These are phyloP conservation scores for Hyperoplus immaculatus DNA, from an alignment of 2,797 vertebrate species.

Conservation along the genomic window DNA sequence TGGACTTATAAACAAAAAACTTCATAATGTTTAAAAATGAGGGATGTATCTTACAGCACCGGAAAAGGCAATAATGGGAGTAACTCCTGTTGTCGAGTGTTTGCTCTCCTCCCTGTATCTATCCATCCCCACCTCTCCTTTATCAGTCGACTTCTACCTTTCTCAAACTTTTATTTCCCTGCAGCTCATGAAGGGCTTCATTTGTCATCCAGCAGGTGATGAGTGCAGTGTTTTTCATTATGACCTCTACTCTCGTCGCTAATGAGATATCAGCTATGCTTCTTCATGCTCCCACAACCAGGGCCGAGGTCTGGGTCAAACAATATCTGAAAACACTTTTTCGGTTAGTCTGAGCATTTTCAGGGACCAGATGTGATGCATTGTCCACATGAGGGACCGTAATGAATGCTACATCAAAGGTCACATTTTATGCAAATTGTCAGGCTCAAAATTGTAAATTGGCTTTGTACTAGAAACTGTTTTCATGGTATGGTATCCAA, in stretches of 20 bases:
- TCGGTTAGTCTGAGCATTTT: conserved; percentile 14
- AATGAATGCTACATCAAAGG: conserved; percentile 10
- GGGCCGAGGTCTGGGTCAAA: conserved; percentile 46
- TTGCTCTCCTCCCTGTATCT: conserved; percentile 28
- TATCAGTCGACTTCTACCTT: conserved; percentile 28
- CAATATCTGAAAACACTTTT: conserved; percentile 43
- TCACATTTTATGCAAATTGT: no score
- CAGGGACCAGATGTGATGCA: conserved; percentile 16
- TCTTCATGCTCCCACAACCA: conserved; percentile 54
- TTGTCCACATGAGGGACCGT: conserved; percentile 25
- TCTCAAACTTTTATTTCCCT: conserved; percentile 29
- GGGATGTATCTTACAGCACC: conserved; percentile 32
- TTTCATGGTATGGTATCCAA: no score
- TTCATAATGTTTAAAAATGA: conserved; percentile 58
- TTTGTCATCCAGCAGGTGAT: conserved; percentile 77
- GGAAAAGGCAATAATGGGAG: conserved; percentile 43
- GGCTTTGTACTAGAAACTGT: no score
- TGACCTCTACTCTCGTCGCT: conserved; percentile 70
- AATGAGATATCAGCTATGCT: conserved; percentile 71
- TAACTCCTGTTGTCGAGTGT: conserved; percentile 34
- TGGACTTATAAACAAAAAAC: conserved; percentile 46
- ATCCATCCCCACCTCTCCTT: conserved; percentile 23
- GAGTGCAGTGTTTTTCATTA: conserved; percentile 65
- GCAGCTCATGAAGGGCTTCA: conserved; percentile 61
- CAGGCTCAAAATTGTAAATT: no score